Conservation (phyloP, 2,113 vertebrate species). For the Corythornis cristatus region DNA sequence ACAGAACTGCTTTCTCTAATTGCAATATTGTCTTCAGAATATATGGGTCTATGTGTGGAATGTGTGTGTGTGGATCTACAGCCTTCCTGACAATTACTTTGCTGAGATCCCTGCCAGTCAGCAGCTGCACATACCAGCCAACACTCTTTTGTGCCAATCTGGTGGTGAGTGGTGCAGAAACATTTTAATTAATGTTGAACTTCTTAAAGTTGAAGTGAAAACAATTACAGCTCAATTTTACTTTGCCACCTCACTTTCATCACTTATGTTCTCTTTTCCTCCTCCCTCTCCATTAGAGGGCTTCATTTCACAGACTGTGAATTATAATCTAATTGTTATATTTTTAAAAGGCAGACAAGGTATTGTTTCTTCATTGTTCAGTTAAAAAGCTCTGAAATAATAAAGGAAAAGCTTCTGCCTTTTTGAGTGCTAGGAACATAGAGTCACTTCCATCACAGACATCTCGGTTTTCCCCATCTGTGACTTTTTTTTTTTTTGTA, state of each 20-base stretch:
- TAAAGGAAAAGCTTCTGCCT: conserved; percentile 41
- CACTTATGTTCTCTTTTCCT: conserved; percentile 63
- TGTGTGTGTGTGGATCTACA: background rate
- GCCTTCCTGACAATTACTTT: background rate
- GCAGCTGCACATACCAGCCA: conserved; percentile 11
- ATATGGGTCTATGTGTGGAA: background rate
- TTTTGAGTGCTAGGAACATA: background rate
- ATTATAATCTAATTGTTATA: conserved; percentile 76
- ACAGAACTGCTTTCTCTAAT: background rate
- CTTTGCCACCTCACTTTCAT: conserved; percentile 73
- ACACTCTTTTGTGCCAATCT: conserved; percentile 67
- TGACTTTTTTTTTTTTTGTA: background rate
- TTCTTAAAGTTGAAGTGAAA: conserved; percentile 79
- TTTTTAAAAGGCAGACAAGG: conserved; percentile 45
- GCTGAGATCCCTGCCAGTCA: conserved; percentile 44
- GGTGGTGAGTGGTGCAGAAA: conserved; percentile 75
- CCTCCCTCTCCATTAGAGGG: conserved; percentile 79
- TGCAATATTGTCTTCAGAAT: background rate
- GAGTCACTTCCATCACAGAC: conserved; percentile 25
- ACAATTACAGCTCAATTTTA: conserved; percentile 82
- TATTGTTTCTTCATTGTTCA: conserved; percentile 65
- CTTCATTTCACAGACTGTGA: conserved; percentile 79
- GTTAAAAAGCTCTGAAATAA: conserved; percentile 67
- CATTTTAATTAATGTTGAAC: conserved; percentile 81
- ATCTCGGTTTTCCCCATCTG: conserved; percentile 42